Percentiles rank a stretch among this genome's conserved stretches.
Evolutionary conservation across 2,797 vertebrate species (phyloP).

Genomic region (Sphenodon punctatus): DNA sequence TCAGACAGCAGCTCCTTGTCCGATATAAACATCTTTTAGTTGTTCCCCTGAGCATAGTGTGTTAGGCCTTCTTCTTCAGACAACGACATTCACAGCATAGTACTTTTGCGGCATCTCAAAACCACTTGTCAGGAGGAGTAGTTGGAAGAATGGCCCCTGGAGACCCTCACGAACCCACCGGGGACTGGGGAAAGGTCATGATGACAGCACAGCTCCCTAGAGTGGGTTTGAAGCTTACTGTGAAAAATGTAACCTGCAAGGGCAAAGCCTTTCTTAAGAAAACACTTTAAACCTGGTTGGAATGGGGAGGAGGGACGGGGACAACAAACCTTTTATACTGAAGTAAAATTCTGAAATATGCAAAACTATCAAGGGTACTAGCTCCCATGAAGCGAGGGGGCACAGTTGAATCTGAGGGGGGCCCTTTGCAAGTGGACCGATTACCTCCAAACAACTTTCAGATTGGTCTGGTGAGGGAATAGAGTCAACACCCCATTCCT

Average conservation of each 20-base stretch:
- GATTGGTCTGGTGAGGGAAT: too few relatives aligned
- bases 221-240: background rate
- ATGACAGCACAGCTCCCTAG: background rate
- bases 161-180: background rate
- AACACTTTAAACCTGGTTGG: too few relatives aligned
- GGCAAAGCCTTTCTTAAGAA: background rate
- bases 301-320: too few relatives aligned
- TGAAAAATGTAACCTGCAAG: background rate
- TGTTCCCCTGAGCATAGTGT: slow-evolving; percentile 50
- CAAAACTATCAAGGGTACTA: too few relatives aligned
- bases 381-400: too few relatives aligned
- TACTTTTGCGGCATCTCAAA: slow-evolving; percentile 18
- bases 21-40: slow-evolving; percentile 58
- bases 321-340: too few relatives aligned
- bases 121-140: slow-evolving; percentile 18
- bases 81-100: slow-evolving; percentile 38
- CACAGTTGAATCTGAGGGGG: too few relatives aligned
- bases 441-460: too few relatives aligned
- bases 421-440: too few relatives aligned
- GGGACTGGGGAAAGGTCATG: background rate
- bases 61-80: slow-evolving; percentile 47
- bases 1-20: slow-evolving; percentile 51
- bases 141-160: background rate
- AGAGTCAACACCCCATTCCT: too few relatives aligned
- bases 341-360: too few relatives aligned